Percentiles rank a stretch among this genome's conserved stretches.
These are phyloP conservation scores for Coregonus ussuriensis DNA, from an alignment of 2,797 vertebrate species.

Conservation along the genomic window DNA sequence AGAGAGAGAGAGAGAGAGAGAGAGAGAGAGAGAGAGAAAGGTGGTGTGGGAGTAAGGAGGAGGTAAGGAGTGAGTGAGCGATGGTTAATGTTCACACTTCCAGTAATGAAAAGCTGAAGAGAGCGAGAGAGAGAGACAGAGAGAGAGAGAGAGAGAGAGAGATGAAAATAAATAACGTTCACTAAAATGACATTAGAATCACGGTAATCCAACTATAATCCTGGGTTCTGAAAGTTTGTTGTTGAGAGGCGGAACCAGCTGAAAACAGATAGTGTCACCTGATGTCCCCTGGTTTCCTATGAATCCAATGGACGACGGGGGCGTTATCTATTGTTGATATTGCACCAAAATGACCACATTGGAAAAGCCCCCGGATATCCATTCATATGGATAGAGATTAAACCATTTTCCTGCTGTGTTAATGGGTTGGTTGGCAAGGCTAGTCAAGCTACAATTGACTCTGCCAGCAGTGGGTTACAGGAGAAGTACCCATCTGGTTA, in stretches of 20 bases:
- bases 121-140: background rate
- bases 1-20: no score
- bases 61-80: background rate
- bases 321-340: no score
- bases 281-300: background rate
- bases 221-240: background rate
- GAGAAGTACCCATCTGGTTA: background rate
- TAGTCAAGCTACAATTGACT: background rate
- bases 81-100: background rate
- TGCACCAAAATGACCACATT: background rate
- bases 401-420: background rate
- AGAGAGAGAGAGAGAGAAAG: no score
- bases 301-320: no score
- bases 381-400: background rate
- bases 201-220: background rate
- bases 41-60: background rate
- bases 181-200: no score
- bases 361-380: background rate
- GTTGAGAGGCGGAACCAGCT: background rate
- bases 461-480: background rate
- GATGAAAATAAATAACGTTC: background rate
- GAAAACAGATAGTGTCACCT: background rate
- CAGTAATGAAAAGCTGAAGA: background rate
- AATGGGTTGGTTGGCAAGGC: background rate
- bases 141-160: conserved; percentile 7